phyloP scores from a whole-genome alignment of 1,140 invertebrate genomes.

The Neodiprion virginianus region DNA sequence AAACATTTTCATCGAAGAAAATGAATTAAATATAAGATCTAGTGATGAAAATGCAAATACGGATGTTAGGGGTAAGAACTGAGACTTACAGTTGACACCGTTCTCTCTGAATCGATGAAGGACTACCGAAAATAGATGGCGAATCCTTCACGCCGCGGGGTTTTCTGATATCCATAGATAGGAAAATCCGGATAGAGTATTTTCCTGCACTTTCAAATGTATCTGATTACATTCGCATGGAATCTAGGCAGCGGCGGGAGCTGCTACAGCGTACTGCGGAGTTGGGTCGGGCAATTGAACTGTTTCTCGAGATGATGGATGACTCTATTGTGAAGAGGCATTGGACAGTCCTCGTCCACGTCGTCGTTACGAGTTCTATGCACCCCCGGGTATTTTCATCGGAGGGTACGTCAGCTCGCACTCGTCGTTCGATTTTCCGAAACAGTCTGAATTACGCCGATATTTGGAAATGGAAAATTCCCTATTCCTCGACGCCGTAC shows the following conservation, averaged over 20 bases:
- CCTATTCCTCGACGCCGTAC: too few relatives aligned
- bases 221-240: constrained; percentile 50
- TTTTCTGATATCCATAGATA: too few relatives aligned
- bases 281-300: constrained; percentile 4
- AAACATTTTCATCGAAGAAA: not conserved
- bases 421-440: not conserved
- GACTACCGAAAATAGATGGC: too few relatives aligned
- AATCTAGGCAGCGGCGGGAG: constrained; percentile 36
- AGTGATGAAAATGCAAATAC: too few relatives aligned
- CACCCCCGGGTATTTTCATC: not conserved
- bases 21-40: too few relatives aligned
- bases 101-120: too few relatives aligned
- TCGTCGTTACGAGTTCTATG: not conserved
- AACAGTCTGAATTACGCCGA: too few relatives aligned
- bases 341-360: constrained; percentile 17
- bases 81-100: too few relatives aligned
- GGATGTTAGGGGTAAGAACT: too few relatives aligned
- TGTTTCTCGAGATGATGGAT: constrained; percentile 50
- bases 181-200: not conserved
- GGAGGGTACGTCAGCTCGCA: not conserved
- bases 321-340: constrained; percentile 47
- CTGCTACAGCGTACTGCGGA: constrained; percentile 9
- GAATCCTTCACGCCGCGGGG: too few relatives aligned
- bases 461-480: too few relatives aligned
- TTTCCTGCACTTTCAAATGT: constrained; percentile 44